phyloP scores from a whole-genome alignment of 2,113 vertebrate species.

The Potamarius usumacintae region DNA sequence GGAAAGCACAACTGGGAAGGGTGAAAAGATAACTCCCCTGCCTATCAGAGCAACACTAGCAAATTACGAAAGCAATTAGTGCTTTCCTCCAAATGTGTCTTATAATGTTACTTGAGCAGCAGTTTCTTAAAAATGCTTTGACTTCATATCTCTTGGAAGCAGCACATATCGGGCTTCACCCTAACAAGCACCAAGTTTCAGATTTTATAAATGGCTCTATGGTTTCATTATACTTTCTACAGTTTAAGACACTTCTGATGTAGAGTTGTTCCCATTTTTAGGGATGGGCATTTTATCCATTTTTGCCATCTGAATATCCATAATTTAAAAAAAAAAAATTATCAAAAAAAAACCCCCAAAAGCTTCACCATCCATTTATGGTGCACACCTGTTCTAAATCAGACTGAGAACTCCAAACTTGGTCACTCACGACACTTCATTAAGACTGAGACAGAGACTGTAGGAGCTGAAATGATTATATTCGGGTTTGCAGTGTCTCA shows the following conservation, averaged over 20 bases:
- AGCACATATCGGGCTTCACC: not conserved
- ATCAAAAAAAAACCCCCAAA: not conserved
- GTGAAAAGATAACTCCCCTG: not conserved
- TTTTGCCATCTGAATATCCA: not conserved
- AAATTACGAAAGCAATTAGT: not conserved
- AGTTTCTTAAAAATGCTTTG: not conserved
- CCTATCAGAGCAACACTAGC: not conserved
- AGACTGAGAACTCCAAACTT: too few relatives aligned
- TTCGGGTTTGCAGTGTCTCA: too few relatives aligned
- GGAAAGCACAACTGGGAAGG: not conserved
- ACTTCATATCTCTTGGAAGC: not conserved
- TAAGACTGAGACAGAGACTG: not conserved
- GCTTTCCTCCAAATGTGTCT: not conserved
- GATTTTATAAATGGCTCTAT: not conserved
- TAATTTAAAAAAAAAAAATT: not conserved
- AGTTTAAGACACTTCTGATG: not conserved
- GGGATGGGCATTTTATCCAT: not conserved
- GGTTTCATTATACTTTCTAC: not conserved
- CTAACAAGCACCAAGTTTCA: not conserved
- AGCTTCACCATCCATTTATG: not conserved
- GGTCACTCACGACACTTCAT: not conserved
- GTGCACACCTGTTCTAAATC: too few relatives aligned
- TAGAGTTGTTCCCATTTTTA: not conserved
- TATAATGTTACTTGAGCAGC: not conserved
- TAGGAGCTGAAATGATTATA: too few relatives aligned